Base-by-base conservation (phyloP, 2,888 invertebrate genomes). In the Cryptocephalus primarius region DNA sequence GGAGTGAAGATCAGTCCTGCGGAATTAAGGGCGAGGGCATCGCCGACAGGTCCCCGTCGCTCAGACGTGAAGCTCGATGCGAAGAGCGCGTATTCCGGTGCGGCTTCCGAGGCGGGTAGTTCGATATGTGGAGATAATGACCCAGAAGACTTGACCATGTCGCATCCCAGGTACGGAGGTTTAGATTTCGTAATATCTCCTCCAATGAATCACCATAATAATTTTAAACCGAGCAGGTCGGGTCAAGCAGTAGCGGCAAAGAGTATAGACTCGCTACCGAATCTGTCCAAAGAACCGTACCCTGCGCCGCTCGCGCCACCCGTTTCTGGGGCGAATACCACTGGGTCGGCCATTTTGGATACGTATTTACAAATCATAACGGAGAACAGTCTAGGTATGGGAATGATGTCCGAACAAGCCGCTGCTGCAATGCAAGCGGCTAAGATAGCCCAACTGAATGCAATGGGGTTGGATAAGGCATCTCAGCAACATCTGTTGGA, bases 331-430 rank as follows among this genome's bases (percentile, higher is more conserved):
- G 64, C 63, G 13, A 68, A 72, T 59, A 76, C 83, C 50, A 78
- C 85, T 44, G 80, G 85, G 40, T 86, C 86, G 4, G 86, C 88
- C 2, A 77, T 91, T 8, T 72, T 91, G 50, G 90, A 91, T 68
- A 90, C 90, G 10, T 91, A 91, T 66, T 76, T 91, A 50, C 90
- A 91, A 67, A 83, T 88, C 61, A 88, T 91, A 61, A 86, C 88
- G 2, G 89, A 90, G 66, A 89, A 86, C 63, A 82, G 85, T 43
- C 80, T 82, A 50, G 79, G 84, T 48, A 76, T 79, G 74, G 77
- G 78, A 9, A 75, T 82, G 67, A 75, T 76, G 53, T 56, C 79
- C 42, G 83, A 83, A 51, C 82, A 82, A 58, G 80, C 81, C 2
- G 75, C 76, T 0, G 78, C 83, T 55, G 86, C 87, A 4, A 76